phyloP scores from a whole-genome alignment of 1,140 invertebrate genomes.

The Physella acuta region DNA sequence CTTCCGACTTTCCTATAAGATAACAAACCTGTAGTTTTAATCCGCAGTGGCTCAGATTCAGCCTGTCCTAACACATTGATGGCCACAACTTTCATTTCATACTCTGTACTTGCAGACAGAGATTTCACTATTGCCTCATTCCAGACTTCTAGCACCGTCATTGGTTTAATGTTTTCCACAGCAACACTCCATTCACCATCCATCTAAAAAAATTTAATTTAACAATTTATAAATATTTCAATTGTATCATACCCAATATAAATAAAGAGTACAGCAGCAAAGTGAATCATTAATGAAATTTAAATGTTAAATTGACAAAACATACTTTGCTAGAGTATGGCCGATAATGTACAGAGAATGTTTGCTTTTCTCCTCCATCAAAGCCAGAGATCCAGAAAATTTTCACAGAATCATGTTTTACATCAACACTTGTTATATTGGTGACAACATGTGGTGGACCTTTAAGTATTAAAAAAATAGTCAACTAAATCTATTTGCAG shows the following conservation, averaged over 20 bases:
- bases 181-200: neutral
- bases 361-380: constrained; percentile 10
- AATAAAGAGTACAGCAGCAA: too few species aligned
- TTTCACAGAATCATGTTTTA: constrained; percentile 3
- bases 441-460: constrained; percentile 3
- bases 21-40: constrained; percentile 8
- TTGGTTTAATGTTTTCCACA: neutral
- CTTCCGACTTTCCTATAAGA: too few species aligned
- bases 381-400: constrained; percentile 15
- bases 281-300: too few species aligned
- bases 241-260: too few species aligned
- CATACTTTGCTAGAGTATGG: too few species aligned
- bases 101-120: neutral
- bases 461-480: neutral
- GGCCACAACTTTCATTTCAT: neutral
- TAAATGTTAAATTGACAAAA: too few species aligned
- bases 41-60: neutral
- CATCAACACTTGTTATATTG: constrained; percentile 10
- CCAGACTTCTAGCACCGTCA: neutral
- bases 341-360: constrained; percentile 4
- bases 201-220: too few species aligned
- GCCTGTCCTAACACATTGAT: neutral
- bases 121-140: neutral
- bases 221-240: too few species aligned
- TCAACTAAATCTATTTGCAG: neutral